Conservation (phyloP, 2,797 vertebrate genomes). For the Gymnoscopelus braueri region DNA sequence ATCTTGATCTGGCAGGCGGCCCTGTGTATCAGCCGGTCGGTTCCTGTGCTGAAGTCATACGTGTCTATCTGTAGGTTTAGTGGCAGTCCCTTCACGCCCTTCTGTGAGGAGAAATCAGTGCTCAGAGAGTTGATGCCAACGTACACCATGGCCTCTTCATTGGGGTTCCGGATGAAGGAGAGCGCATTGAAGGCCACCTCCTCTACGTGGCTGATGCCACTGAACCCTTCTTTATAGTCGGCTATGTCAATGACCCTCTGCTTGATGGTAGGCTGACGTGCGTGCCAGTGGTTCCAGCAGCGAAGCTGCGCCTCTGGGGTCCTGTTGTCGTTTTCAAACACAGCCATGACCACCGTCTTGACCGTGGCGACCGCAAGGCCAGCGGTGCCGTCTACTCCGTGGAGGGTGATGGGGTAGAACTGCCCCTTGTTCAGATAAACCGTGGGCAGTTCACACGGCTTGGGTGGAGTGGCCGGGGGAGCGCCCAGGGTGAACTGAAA, state of each 20-base stretch:
- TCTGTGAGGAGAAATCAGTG: conserved; percentile 98
- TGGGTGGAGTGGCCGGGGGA: conserved; percentile 89
- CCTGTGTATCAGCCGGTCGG: conserved; percentile 89
- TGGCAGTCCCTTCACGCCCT: conserved; percentile 96
- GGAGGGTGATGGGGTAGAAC: conserved; percentile 95
- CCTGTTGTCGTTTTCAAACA: conserved; percentile 94
- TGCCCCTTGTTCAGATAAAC: conserved; percentile 99
- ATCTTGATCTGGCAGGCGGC: conserved; percentile 97
- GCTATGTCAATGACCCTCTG: conserved; percentile 99
- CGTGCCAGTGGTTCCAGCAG: conserved; percentile 99
- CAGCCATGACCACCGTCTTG: conserved; percentile 97
- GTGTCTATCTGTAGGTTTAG: conserved; percentile 98
- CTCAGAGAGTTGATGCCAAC: conserved; percentile 97
- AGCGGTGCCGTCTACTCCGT: conserved; percentile 85
- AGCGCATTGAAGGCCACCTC: conserved; percentile 95
- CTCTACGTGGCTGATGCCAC: conserved; percentile 91
- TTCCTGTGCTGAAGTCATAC: conserved; percentile 88
- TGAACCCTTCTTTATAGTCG: conserved; percentile 97
- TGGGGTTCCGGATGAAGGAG: conserved; percentile 95
- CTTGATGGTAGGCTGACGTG: conserved; percentile 94
- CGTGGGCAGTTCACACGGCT: conserved; percentile 92
- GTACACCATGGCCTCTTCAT: conserved; percentile 96
- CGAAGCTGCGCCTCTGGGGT: conserved; percentile 92
- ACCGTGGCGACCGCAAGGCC: conserved; percentile 89
- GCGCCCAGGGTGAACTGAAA: conserved; percentile 94